These are phyloP conservation scores for Oligia strigilis DNA, from an alignment of 2,888 invertebrate species.

Conservation along the genomic window DNA sequence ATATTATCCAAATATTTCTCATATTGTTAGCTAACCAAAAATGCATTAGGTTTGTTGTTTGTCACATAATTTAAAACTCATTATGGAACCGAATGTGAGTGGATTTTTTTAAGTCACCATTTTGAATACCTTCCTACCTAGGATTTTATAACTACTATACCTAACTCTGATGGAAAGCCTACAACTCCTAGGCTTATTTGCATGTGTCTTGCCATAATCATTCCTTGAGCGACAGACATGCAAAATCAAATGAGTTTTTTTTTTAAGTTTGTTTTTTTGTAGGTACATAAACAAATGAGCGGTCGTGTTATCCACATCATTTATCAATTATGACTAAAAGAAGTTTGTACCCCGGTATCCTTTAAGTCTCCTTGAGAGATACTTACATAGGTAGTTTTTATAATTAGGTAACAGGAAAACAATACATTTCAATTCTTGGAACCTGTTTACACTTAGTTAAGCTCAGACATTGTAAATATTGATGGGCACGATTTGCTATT, in stretches of 20 bases:
- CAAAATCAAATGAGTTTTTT: neutral
- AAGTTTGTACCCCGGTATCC: neutral
- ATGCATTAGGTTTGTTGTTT: neutral
- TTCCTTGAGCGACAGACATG: neutral
- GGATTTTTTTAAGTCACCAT: neutral
- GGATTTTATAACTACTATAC: neutral
- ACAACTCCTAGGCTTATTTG: neutral
- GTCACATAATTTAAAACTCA: neutral
- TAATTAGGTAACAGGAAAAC: slow-evolving; percentile 43
- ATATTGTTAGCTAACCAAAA: neutral
- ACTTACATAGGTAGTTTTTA: slow-evolving; percentile 24
- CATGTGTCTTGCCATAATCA: neutral
- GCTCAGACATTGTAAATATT: slow-evolving; percentile 16
- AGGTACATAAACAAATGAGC: neutral
- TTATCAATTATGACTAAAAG: neutral
- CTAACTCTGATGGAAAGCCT: neutral
- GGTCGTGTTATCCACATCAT: neutral
- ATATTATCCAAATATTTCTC: neutral
- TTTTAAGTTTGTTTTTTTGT: neutral
- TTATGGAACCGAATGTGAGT: neutral
- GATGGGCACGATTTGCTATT: slow-evolving; percentile 27
- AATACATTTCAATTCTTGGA: slow-evolving; percentile 42
- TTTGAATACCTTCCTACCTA: neutral
- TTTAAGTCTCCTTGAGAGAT: slow-evolving; percentile 9
- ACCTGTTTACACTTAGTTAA: slow-evolving; percentile 34